Conservation (phyloP, 2,888 invertebrate species). For the Pristionchus entomophagus region DNA sequence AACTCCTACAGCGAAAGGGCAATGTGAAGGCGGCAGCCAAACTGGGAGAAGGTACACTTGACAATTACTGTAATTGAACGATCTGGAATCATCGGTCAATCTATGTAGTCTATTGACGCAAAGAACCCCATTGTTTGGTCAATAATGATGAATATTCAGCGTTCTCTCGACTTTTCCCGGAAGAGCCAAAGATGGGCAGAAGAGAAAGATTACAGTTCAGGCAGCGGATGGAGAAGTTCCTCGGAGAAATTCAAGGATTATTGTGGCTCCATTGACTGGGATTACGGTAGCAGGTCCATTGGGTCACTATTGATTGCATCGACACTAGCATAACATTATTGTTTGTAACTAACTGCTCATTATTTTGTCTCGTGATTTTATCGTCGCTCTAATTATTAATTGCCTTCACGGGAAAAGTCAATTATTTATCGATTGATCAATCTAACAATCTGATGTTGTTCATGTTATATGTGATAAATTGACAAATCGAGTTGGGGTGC, state of each 20-base stretch:
- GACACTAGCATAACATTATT: slow-evolving; percentile 18
- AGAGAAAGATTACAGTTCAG: slow-evolving; percentile 62
- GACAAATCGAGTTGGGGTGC: not conserved
- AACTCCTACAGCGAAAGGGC: slow-evolving; percentile 55
- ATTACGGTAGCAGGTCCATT: not conserved
- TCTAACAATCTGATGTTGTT: not conserved
- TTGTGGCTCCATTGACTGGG: slow-evolving; percentile 52
- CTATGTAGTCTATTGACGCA: not conserved
- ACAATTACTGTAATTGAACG: too few relatives aligned
- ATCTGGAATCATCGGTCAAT: too few relatives aligned
- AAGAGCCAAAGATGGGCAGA: slow-evolving; percentile 38
- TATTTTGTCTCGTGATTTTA: not conserved
- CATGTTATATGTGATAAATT: not conserved
- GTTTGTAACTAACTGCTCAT: slow-evolving; percentile 33
- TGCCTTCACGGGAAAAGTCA: not conserved
- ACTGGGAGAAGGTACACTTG: slow-evolving; percentile 51
- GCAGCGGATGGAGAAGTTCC: slow-evolving; percentile 67
- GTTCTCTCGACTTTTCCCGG: slow-evolving; percentile 35
- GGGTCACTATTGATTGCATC: not conserved
- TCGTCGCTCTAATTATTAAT: not conserved
- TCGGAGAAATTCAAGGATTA: slow-evolving; percentile 66
- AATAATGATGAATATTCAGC: not conserved
- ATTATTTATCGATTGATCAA: slow-evolving; percentile 10
- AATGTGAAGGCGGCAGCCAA: slow-evolving; percentile 54
- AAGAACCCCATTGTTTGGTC: too few relatives aligned